Evolutionary conservation across 2,888 invertebrate species (phyloP).

Genomic region (Coelopa pilipes): DNA sequence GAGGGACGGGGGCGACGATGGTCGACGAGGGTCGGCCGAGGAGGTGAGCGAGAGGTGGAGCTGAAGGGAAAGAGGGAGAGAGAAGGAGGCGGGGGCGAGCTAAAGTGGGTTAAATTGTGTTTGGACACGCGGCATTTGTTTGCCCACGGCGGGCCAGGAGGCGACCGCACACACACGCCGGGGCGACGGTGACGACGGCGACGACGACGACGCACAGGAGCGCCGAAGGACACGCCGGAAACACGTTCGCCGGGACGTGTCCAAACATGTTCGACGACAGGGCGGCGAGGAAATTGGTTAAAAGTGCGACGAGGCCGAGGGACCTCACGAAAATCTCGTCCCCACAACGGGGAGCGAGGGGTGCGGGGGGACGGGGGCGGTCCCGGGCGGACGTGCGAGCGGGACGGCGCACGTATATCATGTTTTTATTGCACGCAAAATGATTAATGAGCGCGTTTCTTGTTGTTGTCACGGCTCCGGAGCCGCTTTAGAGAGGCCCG

Average conservation of each 20-base stretch:
- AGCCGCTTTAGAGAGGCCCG: slow-evolving; percentile 5
- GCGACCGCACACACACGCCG: too few relatives aligned
- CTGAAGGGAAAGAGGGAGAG: too few relatives aligned
- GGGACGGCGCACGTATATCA: slow-evolving; percentile 43
- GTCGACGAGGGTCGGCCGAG: too few relatives aligned
- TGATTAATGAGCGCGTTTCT: slow-evolving; percentile 58
- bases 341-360: background rate
- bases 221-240: slow-evolving; percentile 24
- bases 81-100: too few relatives aligned
- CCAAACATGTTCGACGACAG: slow-evolving; percentile 5
- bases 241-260: background rate
- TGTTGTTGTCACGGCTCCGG: slow-evolving; percentile 11
- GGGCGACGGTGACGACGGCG: too few relatives aligned
- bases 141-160: too few relatives aligned
- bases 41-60: too few relatives aligned
- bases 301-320: background rate
- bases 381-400: background rate
- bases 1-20: too few relatives aligned
- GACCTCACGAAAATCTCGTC: too few relatives aligned
- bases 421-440: slow-evolving; percentile 49
- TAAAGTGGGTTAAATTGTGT: slow-evolving; percentile 41
- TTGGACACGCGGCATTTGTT: slow-evolving; percentile 47
- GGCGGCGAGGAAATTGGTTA: background rate
- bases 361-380: background rate
- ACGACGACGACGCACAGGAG: slow-evolving; percentile 20